Evolutionary conservation across 2,888 invertebrate species (phyloP), one percentile per base, ranked within the genome.

Genomic region (Ashinkailepas kermadecensis): DNA sequence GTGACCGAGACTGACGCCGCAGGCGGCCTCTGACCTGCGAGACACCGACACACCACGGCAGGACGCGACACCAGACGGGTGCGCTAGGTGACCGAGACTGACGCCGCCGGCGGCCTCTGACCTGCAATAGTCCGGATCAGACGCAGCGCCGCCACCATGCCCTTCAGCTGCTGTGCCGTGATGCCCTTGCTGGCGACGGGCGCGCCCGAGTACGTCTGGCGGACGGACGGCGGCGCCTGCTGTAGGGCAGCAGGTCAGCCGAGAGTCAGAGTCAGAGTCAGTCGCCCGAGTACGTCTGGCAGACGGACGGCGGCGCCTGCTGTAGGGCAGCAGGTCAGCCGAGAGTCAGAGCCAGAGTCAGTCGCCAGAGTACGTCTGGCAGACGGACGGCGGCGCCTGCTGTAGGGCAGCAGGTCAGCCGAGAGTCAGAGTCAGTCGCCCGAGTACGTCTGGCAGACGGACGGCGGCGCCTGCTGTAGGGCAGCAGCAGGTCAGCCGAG

Each of bases 131-230:
- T 91, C 84, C 92, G 91, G 62, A 96, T 92, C 0, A 97, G 89
- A 82, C 91, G 89, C 80, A 97, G 88, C 0, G 96, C 96, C 0
- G 94, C 92, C 85, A 93, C 91, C 85, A 97, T 90, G 0, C 96
- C 96, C 84, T 95, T 94, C 81, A 96, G 92, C 88, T 95, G 95
- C 85, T 92, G 91, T 0, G 93, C 93, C 25, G 92, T 92, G 81
- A 95, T 94, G 54, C 91, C 91, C 21, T 81, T 80, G 21, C n/a
- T 23, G 78, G 78, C 39, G 74, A 54, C 54, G 18, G 74, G 54
- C 54, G 8, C 18, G 18, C 54, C 54, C 54, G 74, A 54, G 74
- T 74, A 74, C 13, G 74, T 18, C 39, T 74, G 54, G 7, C 74
- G 74, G 23, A 54, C 21, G 15, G 54, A 39, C 81, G 84, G 81